These are phyloP conservation scores for Chelonus insularis DNA, from an alignment of 1,140 invertebrate genomes.

Conservation along the genomic window DNA sequence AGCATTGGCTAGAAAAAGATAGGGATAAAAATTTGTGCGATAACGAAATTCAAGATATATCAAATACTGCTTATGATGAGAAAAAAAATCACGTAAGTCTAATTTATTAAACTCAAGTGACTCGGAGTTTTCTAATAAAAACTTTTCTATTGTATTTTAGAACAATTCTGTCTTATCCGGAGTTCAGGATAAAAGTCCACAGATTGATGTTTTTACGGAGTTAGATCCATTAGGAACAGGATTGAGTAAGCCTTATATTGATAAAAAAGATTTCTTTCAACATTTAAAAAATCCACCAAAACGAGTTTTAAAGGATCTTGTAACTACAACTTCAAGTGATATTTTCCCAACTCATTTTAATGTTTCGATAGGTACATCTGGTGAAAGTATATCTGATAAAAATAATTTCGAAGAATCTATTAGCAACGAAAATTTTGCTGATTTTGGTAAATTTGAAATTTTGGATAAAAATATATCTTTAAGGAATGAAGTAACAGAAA, in stretches of 20 bases:
- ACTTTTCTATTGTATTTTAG: slow-evolving; percentile 29
- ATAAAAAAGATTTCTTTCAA: slow-evolving; percentile 95
- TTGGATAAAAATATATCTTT: no score
- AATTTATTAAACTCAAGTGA: background rate
- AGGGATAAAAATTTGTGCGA: slow-evolving; percentile 60
- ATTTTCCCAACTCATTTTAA: slow-evolving; percentile 54
- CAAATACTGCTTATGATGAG: slow-evolving; percentile 45
- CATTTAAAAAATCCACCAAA: slow-evolving; percentile 90
- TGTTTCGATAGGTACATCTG: slow-evolving; percentile 38
- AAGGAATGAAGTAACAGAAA: no score
- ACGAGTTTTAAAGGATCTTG: slow-evolving; percentile 85
- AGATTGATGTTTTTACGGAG: slow-evolving; percentile 85
- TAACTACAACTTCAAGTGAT: slow-evolving; percentile 52
- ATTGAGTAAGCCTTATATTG: slow-evolving; percentile 85
- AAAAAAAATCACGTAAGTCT: slow-evolving; percentile 40
- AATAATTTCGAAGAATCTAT: slow-evolving; percentile 36
- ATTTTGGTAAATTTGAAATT: slow-evolving; percentile 55
- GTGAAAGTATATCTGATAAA: slow-evolving; percentile 40
- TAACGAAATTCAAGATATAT: slow-evolving; percentile 43
- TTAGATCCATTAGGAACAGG: slow-evolving; percentile 89
- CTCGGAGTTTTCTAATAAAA: background rate
- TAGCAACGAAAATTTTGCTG: slow-evolving; percentile 51
- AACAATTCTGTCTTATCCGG: slow-evolving; percentile 32
- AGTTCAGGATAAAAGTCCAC: slow-evolving; percentile 44
- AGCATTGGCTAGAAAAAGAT: slow-evolving; percentile 62